phyloP scores from a whole-genome alignment of 2,113 vertebrate species.

The Phaethornis superciliosus region DNA sequence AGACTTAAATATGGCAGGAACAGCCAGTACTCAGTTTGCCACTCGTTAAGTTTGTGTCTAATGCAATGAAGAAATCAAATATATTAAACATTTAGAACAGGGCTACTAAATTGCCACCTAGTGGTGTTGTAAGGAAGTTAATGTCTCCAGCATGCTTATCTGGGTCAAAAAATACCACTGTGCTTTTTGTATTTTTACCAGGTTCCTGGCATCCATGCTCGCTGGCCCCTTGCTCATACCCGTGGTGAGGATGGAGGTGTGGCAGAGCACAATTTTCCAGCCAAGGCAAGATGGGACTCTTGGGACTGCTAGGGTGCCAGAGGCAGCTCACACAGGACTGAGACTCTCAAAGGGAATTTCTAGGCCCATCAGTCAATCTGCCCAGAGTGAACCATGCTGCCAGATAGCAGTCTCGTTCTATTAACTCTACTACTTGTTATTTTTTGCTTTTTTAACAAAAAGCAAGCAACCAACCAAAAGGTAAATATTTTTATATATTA shows the following conservation, averaged over 20 bases:
- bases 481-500: neutral
- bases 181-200: neutral
- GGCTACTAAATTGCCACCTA: slow-evolving; percentile 67
- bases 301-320: neutral
- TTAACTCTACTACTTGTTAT: neutral
- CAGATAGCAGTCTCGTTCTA: neutral
- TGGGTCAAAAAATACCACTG: neutral
- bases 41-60: neutral
- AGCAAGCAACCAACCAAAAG: neutral
- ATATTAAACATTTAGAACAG: neutral
- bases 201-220: fast-evolving
- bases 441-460: neutral
- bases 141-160: neutral
- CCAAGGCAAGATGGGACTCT: fast-evolving
- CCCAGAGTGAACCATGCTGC: neutral
- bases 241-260: fast-evolving
- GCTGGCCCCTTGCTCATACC: fast-evolving
- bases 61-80: neutral
- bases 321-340: neutral
- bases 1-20: neutral
- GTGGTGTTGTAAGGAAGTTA: slow-evolving; percentile 25
- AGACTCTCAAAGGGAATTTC: neutral
- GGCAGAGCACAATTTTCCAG: neutral
- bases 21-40: neutral
- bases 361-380: neutral